Base-by-base conservation (phyloP, 2,888 invertebrate genomes). In the Clanis bilineata region DNA sequence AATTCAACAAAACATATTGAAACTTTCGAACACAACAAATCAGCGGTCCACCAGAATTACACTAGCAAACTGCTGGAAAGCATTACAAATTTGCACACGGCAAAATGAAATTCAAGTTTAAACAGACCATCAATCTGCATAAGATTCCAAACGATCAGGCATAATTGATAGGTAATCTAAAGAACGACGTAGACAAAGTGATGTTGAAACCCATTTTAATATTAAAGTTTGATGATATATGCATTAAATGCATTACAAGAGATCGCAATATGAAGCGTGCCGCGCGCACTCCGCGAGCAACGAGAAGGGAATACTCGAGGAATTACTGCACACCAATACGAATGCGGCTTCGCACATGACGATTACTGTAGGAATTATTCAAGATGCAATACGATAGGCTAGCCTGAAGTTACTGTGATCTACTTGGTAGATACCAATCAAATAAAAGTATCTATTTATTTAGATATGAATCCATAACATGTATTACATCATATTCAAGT, bases 191-290 rank as follows among this genome's bases (percentile, higher is more conserved):
- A 44, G 44, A 44, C 44, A 44, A 44, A 44, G 44, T 44, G 44
- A 22, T 22, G 44, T 22, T 3, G 12, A 23, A 55, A 22, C 39
- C 38, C n/a, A 10, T 23, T 22, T 44, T 22, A 23, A 45, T 57
- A 57, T 57, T 28, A 44, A 32, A 57, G 25, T 57, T 41, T 57
- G 43, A 43, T 38, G 36, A 76, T 74, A 72, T 36, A 65, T 73
- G 76, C 73, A 71, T 71, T 77, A 79, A 80, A 81, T 82, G 82
- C 80, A 82, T 81, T 74, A 77, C 76, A 75, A 76, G 74, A 62
- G 76, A 73, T 72, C 73, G 75, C 79, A 80, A 82, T 83, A 80
- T 76, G 66, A 62, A 64, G 76, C 78, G 72, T 76, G 77, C 73
- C 73, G 45, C 23, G 69, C 70, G 68, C 73, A 62, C 63, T 64